These are phyloP conservation scores for Barnardius zonarius DNA, from an alignment of 2,113 vertebrate species.

Conservation along the genomic window DNA sequence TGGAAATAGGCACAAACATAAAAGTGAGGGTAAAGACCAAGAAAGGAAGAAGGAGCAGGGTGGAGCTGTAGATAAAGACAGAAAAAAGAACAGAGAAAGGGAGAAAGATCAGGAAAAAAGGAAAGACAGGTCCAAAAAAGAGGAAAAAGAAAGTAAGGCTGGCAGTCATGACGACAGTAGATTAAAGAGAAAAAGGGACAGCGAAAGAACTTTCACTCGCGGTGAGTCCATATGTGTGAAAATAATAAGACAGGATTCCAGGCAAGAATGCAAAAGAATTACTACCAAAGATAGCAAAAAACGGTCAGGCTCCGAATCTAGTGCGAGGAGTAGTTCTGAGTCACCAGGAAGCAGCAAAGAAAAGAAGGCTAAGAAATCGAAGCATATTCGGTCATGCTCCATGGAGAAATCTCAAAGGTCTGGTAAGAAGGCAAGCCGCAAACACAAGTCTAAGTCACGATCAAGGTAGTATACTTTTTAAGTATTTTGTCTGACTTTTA, in stretches of 20 bases:
- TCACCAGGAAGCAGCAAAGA: constrained; percentile 94
- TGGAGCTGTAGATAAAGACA: constrained; percentile 79
- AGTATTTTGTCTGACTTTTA: constrained; percentile 79
- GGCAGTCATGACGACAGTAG: constrained; percentile 84
- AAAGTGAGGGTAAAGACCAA: constrained; percentile 79
- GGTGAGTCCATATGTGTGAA: constrained; percentile 81
- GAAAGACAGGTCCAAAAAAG: constrained; percentile 84
- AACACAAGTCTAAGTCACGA: constrained; percentile 99
- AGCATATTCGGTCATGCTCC: constrained; percentile 97
- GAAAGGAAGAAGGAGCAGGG: constrained; percentile 89
- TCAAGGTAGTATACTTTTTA: constrained; percentile 99
- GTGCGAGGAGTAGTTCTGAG: constrained; percentile 89
- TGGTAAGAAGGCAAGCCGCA: constrained; percentile 99
- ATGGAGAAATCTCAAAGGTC: constrained; percentile 99
- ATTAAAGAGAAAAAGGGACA: constrained; percentile 89
- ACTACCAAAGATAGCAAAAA: constrained; percentile 89
- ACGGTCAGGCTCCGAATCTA: constrained; percentile 91
- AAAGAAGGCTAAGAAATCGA: constrained; percentile 97
- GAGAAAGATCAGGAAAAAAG: constrained; percentile 83
- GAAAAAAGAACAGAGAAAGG: constrained; percentile 84
- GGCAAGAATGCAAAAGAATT: constrained; percentile 86
- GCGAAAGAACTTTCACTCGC: constrained; percentile 82
- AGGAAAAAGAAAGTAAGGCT: constrained; percentile 79
- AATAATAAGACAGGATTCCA: constrained; percentile 86
- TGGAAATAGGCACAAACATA: constrained; percentile 81